Evolutionary conservation across 2,888 invertebrate species (phyloP).

Genomic region (Eupithecia subumbrata): DNA sequence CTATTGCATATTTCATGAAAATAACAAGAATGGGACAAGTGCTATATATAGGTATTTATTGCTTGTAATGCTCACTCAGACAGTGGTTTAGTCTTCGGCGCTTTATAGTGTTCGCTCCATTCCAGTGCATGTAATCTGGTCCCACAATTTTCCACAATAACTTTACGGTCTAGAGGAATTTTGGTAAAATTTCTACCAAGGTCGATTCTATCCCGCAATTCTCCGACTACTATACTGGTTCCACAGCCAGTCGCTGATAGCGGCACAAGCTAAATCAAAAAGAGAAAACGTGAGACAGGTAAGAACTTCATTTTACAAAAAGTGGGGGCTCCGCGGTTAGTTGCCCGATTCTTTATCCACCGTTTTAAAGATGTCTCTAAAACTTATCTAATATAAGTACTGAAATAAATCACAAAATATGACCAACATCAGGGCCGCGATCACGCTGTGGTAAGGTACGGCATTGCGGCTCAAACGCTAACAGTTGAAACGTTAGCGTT

Average conservation of each 20-base stretch:
- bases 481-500: too few species aligned
- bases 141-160: conserved; percentile 83
- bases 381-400: too few species aligned
- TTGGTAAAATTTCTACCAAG: conserved; percentile 87
- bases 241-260: conserved; percentile 86
- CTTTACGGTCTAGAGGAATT: conserved; percentile 66
- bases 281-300: neutral
- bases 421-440: too few species aligned
- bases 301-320: neutral
- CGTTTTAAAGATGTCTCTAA: too few species aligned
- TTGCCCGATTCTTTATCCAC: too few species aligned
- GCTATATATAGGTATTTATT: neutral
- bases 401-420: too few species aligned
- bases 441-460: too few species aligned
- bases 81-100: conserved; percentile 67
- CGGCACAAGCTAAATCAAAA: conserved; percentile 56
- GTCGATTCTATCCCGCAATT: conserved; percentile 82
- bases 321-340: too few species aligned
- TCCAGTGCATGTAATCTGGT: conserved; percentile 79
- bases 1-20: neutral
- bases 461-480: too few species aligned
- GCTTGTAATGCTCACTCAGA: conserved; percentile 56
- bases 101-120: conserved; percentile 78
- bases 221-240: conserved; percentile 86
- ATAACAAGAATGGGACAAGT: neutral